Percentiles rank a stretch among this genome's conserved stretches.
Conservation (phyloP, 2,888 invertebrate species). For the Limnephilus marmoratus region DNA sequence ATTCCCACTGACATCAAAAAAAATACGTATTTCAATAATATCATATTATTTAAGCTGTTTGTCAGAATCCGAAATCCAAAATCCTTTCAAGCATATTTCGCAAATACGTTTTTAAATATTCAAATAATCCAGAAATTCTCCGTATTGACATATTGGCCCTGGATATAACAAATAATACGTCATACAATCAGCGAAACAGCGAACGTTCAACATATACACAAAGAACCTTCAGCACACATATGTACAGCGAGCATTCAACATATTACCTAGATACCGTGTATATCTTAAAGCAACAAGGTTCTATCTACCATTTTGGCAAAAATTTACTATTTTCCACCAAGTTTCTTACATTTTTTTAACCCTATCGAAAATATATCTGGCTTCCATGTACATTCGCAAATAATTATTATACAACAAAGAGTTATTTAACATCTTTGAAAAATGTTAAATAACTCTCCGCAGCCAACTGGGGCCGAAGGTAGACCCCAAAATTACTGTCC, state of each 20-base stretch:
- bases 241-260: neutral
- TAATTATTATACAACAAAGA: too few relatives aligned
- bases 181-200: neutral
- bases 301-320: too few relatives aligned
- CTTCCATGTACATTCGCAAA: too few relatives aligned
- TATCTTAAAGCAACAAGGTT: too few relatives aligned
- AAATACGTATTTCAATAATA: neutral
- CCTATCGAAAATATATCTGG: too few relatives aligned
- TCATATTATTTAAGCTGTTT: neutral
- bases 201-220: neutral
- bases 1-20: neutral
- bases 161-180: neutral
- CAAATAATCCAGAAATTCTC: conserved; percentile 4
- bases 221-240: neutral
- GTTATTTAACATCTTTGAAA: too few relatives aligned
- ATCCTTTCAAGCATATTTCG: neutral
- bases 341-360: too few relatives aligned
- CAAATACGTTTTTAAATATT: conserved; percentile 1
- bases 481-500: too few relatives aligned
- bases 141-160: conserved; percentile 15
- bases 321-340: too few relatives aligned
- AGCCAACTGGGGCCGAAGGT: too few relatives aligned
- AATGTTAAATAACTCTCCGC: too few relatives aligned
- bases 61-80: neutral
- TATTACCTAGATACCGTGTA: neutral